Evolutionary conservation across 2,888 invertebrate species (phyloP), one percentile per base, ranked within the genome.

Genomic region (Pediacus dermestoides): DNA sequence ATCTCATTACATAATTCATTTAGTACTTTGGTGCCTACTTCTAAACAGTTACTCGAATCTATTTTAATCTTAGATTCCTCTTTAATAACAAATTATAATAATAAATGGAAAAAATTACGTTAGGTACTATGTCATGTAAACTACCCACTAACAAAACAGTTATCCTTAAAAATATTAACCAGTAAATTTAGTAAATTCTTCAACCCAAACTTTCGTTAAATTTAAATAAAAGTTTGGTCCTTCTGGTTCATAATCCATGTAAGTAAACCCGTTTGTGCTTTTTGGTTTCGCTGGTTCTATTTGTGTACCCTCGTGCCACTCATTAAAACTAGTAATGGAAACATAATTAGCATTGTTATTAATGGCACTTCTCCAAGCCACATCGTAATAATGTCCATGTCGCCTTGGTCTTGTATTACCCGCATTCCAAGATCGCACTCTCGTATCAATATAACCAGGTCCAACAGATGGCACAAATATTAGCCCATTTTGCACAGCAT

Each of bases 281-380:
- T 72, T 73, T 2, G 73, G 61, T 10, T 73, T 63, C 0, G 79
- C 82, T 23, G 81, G 79, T 61, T 85, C 85, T 37, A 85, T 82
- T 67, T 85, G 84, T 6, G 82, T 82, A 3, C 85, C 85, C 63
- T 83, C 82, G 50, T 80, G 80, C 83, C 84, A 85, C 58, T 84
- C 82, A 60, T 85, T 85, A 58, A 82, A 85, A 39, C 82, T 82
- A 23, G 82, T 82, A 37, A 85, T 76, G 6, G 78, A 77, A 9
- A 85, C 67, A 34, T 78, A 72, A 35, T 71, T 68, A 6, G 78
- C 74, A 12, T 73, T 71, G 28, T 74, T 71, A 4, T 72, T 68
- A 7, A 82, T 63, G 1, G 81, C 82, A 18, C 74, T 75, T 33
- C 75, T 68, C 75, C 81, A 81, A 0, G 76, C 76, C 1, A 74